phyloP scores from a whole-genome alignment of 2,113 vertebrate genomes.

The Brienomyrus longianalis region DNA sequence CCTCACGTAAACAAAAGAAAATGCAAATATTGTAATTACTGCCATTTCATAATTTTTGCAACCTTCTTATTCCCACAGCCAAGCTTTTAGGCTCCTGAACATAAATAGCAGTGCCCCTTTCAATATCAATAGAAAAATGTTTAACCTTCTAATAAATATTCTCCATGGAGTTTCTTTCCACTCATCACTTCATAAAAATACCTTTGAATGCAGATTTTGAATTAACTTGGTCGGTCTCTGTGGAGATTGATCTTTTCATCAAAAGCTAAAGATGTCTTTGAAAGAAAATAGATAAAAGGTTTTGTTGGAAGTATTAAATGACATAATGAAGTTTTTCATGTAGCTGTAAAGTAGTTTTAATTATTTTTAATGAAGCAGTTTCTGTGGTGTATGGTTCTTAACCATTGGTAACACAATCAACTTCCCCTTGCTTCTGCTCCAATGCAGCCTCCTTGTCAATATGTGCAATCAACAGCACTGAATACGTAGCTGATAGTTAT shows the following conservation, averaged over 20 bases:
- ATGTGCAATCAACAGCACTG: not conserved
- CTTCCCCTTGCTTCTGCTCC: not conserved
- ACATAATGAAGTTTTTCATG: not conserved
- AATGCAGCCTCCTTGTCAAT: not conserved
- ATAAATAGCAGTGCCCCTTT: not conserved
- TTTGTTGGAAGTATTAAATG: not conserved
- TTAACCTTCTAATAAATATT: not conserved
- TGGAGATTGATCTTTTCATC: not conserved
- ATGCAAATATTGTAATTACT: not conserved
- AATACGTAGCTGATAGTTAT: not conserved
- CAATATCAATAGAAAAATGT: not conserved
- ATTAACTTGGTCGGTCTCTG: not conserved
- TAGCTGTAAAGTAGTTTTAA: not conserved
- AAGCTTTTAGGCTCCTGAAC: not conserved
- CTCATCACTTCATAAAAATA: not conserved
- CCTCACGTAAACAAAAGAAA: not conserved
- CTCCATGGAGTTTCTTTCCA: not conserved
- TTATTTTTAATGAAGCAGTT: not conserved
- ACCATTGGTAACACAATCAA: not conserved
- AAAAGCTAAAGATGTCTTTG: not conserved
- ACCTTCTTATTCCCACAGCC: not conserved
- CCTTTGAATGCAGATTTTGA: not conserved
- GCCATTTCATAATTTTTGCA: not conserved
- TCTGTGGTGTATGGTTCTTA: not conserved
- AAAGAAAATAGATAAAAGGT: not conserved